phyloP scores from a whole-genome alignment of 2,113 vertebrate genomes.

The Lasiurus borealis region DNA sequence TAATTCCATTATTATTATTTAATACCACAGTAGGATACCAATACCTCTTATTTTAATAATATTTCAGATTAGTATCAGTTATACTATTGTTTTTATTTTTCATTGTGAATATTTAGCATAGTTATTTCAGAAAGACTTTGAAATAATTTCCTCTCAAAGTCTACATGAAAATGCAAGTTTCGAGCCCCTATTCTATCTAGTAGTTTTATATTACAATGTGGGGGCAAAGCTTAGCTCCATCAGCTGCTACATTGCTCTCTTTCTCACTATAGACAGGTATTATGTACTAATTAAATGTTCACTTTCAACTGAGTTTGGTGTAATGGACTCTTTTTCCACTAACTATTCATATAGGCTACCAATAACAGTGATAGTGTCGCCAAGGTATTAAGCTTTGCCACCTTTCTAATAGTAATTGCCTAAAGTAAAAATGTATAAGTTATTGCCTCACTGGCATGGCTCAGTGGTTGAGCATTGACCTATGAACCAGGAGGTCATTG shows the following conservation, averaged over 20 bases:
- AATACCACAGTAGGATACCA: background rate
- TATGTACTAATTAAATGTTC: background rate
- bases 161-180: background rate
- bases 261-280: background rate
- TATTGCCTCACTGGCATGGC: background rate
- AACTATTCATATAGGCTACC: background rate
- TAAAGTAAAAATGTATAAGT: background rate
- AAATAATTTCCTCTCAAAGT: background rate
- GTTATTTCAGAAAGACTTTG: background rate
- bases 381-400: background rate
- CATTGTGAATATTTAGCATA: background rate
- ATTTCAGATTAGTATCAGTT: constrained; percentile 15
- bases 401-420: background rate
- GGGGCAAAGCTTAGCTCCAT: background rate
- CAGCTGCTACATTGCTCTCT: background rate
- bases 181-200: background rate
- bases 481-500: too few species aligned
- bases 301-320: background rate
- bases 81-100: background rate
- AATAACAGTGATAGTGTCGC: background rate
- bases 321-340: background rate
- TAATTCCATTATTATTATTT: constrained; percentile 1
- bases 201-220: background rate
- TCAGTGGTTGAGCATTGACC: too few species aligned
- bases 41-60: background rate